Conservation (phyloP, 2,888 invertebrate species). For the Epsilonema sp. region DNA sequence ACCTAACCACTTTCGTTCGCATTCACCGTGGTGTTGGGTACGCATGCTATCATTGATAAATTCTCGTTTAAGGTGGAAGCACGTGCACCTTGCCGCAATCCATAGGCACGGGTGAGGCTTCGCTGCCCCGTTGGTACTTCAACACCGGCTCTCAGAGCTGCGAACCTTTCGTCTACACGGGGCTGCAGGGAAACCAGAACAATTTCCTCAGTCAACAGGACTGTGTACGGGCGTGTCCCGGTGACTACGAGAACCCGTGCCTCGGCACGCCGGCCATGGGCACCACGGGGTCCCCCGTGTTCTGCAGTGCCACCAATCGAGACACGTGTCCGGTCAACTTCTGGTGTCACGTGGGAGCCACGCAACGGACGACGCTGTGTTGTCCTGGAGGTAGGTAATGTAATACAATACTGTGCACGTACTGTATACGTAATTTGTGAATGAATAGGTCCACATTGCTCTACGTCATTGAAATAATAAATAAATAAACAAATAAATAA, state of each 20-base stretch:
- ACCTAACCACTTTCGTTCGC: too few relatives aligned
- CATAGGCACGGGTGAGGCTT: too few relatives aligned
- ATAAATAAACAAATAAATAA: too few relatives aligned
- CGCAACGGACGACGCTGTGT: conserved; percentile 4
- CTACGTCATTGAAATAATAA: too few relatives aligned
- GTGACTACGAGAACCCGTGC: conserved; percentile 3
- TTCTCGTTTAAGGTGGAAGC: too few relatives aligned
- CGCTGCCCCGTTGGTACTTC: too few relatives aligned
- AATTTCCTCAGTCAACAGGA: conserved; percentile 9
- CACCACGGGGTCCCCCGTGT: background rate
- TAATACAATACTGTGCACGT: background rate
- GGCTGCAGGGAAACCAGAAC: conserved; percentile 10
- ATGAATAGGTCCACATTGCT: too few relatives aligned
- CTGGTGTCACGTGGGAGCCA: conserved; percentile 9
- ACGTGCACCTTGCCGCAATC: too few relatives aligned
- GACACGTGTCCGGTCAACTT: conserved; percentile 1
- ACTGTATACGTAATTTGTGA: background rate
- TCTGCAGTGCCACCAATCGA: background rate
- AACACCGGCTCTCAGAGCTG: too few relatives aligned
- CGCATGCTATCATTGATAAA: too few relatives aligned
- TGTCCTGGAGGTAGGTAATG: conserved; percentile 5
- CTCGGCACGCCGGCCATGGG: background rate
- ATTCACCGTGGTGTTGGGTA: too few relatives aligned
- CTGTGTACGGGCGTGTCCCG: conserved; percentile 9
- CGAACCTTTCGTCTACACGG: too few relatives aligned